These are phyloP conservation scores for Lophochroa leadbeateri DNA, from an alignment of 2,113 vertebrate species.

Conservation along the genomic window DNA sequence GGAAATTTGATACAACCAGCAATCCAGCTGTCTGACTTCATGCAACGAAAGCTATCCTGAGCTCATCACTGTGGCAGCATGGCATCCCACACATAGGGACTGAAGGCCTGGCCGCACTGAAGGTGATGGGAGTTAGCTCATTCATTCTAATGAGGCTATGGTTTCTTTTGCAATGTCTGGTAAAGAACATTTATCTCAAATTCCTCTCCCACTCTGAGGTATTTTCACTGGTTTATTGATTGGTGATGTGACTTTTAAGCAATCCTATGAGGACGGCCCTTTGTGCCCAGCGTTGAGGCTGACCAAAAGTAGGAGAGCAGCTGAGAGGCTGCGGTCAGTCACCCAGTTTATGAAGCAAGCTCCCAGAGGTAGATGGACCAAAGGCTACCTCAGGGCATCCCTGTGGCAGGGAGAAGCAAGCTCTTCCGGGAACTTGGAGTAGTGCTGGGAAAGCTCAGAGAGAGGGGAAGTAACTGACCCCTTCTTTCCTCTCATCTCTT, in stretches of 20 bases:
- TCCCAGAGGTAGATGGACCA: not conserved
- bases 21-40: not conserved
- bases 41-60: not conserved
- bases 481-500: not conserved
- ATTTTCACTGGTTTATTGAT: conserved; percentile 47
- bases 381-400: not conserved
- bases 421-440: not conserved
- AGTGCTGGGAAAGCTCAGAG: not conserved
- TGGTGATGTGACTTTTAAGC: conserved; percentile 14
- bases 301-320: not conserved
- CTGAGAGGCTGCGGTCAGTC: not conserved
- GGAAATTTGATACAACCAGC: no score
- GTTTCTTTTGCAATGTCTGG: conserved; percentile 27
- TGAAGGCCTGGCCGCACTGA: not conserved
- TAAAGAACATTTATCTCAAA: conserved; percentile 38
- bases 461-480: not conserved
- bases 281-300: not conserved
- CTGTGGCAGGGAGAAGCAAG: not conserved
- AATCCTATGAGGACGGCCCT: not conserved
- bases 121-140: not conserved
- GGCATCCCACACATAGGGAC: not conserved
- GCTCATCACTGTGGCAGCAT: not conserved
- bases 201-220: conserved; percentile 15
- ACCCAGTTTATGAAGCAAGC: not conserved
- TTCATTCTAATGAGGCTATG: not conserved